phyloP scores from a whole-genome alignment of 1,140 invertebrate genomes.

The Metopolophium dirhodum region DNA sequence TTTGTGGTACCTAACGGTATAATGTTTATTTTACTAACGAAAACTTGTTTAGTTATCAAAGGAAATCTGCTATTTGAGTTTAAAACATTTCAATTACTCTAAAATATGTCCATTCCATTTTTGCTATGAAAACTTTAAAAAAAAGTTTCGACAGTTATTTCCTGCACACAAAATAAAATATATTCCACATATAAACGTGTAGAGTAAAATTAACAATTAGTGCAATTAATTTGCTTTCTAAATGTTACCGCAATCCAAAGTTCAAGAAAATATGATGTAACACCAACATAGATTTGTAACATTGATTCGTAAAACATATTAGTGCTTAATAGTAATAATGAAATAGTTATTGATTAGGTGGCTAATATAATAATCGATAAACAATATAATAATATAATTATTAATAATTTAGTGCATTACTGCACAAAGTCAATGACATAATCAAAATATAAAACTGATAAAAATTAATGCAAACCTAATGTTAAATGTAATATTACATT shows the following conservation, averaged over 20 bases:
- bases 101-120: not conserved
- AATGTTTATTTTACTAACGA: not conserved
- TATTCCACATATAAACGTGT: not conserved
- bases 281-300: not conserved
- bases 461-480: not conserved
- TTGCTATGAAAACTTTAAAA: not conserved
- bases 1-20: not conserved
- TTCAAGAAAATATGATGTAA: not conserved
- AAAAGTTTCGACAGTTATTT: not conserved
- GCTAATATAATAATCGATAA: slow-evolving; percentile 5
- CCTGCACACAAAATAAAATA: not conserved
- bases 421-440: not conserved
- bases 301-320: not conserved
- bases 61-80: not conserved
- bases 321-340: not conserved
- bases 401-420: not conserved
- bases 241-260: not conserved
- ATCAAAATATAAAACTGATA: not conserved
- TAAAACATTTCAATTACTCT: not conserved
- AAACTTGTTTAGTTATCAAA: not conserved
- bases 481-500: not conserved
- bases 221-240: not conserved
- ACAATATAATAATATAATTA: not conserved
- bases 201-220: not conserved
- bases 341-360: not conserved